A percentile compares a stretch with the other conserved stretches of the same genome.
phyloP scores from a whole-genome alignment of 2,113 vertebrate genomes.

The Myocastor coypus region DNA sequence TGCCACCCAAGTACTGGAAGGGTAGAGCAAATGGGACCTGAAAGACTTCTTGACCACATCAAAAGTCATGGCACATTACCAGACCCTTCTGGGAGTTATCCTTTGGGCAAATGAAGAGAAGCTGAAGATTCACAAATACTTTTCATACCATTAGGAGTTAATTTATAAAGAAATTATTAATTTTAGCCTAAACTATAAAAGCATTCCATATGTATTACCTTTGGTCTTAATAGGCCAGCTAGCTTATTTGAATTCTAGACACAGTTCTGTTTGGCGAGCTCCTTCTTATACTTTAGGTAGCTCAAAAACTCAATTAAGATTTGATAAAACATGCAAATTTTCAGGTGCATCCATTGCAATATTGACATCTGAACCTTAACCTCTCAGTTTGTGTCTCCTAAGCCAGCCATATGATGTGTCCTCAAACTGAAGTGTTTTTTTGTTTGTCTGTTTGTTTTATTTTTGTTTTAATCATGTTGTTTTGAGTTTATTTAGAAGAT shows the following conservation, averaged over 20 bases:
- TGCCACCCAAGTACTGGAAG: not conserved
- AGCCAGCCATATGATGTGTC: not conserved
- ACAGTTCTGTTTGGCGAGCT: not conserved
- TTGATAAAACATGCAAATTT: not conserved
- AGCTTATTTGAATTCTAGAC: constrained; percentile 7
- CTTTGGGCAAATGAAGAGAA: not conserved
- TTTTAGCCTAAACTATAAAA: not conserved
- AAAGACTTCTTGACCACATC: not conserved
- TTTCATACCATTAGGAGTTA: not conserved
- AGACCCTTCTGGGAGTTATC: not conserved
- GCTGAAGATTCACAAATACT: not conserved
- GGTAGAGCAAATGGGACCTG: not conserved
- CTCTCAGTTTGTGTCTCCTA: not conserved
- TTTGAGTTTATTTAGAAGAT: not conserved
- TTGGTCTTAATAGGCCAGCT: not conserved
- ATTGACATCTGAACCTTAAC: not conserved
- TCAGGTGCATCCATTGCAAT: not conserved
- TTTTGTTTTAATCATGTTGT: not conserved
- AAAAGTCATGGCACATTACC: not conserved
- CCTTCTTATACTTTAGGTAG: not conserved
- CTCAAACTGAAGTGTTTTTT: not conserved
- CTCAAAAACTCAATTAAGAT: not conserved
- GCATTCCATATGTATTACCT: constrained; percentile 1
- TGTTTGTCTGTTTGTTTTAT: not conserved
- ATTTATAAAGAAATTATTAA: not conserved